These are phyloP conservation scores for Enoplolaimus lenunculus DNA, from an alignment of 2,888 invertebrate species.

Conservation along the genomic window DNA sequence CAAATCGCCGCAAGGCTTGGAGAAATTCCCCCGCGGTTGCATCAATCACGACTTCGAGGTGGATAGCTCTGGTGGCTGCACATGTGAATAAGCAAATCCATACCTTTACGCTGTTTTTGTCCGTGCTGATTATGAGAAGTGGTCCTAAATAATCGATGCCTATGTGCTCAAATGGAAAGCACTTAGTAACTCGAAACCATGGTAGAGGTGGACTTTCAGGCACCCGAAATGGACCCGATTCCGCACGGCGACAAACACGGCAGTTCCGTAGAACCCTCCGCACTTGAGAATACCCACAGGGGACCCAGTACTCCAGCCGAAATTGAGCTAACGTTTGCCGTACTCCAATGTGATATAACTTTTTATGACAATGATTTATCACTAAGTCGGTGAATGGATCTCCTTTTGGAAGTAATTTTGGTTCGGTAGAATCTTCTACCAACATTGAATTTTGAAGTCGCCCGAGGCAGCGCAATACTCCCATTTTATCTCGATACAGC, in stretches of 20 bases:
- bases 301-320: constrained; percentile 15
- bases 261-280: not conserved
- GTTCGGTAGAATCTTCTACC: not conserved
- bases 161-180: constrained; percentile 22
- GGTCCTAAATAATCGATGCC: constrained; percentile 42
- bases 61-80: constrained; percentile 16
- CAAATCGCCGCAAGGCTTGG: not conserved
- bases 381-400: not conserved
- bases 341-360: constrained; percentile 8
- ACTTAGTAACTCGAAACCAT: not conserved
- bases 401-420: not conserved
- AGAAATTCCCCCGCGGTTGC: not conserved
- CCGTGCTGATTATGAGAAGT: constrained; percentile 30
- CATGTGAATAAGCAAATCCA: constrained; percentile 35
- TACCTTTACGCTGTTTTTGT: constrained; percentile 26
- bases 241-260: not conserved
- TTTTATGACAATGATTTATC: constrained; percentile 4
- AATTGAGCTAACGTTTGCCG: constrained; percentile 9
- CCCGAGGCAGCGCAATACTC: not conserved
- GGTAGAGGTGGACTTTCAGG: constrained; percentile 13
- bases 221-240: not conserved
- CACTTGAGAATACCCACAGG: constrained; percentile 15
- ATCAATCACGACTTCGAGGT: constrained; percentile 17
- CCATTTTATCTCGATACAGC: not conserved
- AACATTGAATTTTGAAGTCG: not conserved